phyloP scores from a whole-genome alignment of 2,888 invertebrate species.

The Eubasilissa splendida region DNA sequence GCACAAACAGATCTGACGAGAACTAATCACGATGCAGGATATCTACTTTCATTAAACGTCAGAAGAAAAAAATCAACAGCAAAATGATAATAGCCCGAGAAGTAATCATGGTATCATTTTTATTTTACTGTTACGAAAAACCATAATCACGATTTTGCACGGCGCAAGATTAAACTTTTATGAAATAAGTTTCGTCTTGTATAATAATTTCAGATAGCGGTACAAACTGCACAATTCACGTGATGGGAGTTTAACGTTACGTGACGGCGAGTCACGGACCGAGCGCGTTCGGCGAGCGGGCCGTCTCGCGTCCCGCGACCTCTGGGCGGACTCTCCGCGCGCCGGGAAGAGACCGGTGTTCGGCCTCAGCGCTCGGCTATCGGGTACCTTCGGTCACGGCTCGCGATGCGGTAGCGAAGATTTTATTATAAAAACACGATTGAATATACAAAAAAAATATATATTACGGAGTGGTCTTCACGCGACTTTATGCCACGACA shows the following conservation, averaged over 20 bases:
- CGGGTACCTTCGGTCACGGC: background rate
- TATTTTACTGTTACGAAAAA: too few species aligned
- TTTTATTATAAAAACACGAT: background rate
- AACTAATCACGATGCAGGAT: too few species aligned
- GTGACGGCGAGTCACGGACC: slow-evolving; percentile 1
- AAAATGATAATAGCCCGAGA: too few species aligned
- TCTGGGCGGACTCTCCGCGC: too few species aligned
- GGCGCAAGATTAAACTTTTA: background rate
- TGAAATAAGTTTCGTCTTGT: background rate
- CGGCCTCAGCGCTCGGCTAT: background rate
- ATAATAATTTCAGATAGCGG: slow-evolving; percentile 6
- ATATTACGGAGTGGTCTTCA: background rate
- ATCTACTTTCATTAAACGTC: too few species aligned
- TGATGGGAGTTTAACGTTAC: slow-evolving; percentile 12
- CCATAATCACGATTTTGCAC: slow-evolving; percentile 6
- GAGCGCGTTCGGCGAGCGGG: background rate
- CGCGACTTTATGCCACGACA: too few species aligned
- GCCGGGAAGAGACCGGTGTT: background rate
- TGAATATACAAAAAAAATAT: background rate
- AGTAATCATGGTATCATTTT: too few species aligned
- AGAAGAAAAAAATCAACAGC: too few species aligned
- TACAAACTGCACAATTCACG: slow-evolving; percentile 8
- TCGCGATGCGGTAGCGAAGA: slow-evolving; percentile 6
- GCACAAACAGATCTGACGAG: too few species aligned
- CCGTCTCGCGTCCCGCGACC: background rate